These are phyloP conservation scores for Ursus arctos DNA, from an alignment of 2,113 vertebrate genomes.

Conservation along the genomic window DNA sequence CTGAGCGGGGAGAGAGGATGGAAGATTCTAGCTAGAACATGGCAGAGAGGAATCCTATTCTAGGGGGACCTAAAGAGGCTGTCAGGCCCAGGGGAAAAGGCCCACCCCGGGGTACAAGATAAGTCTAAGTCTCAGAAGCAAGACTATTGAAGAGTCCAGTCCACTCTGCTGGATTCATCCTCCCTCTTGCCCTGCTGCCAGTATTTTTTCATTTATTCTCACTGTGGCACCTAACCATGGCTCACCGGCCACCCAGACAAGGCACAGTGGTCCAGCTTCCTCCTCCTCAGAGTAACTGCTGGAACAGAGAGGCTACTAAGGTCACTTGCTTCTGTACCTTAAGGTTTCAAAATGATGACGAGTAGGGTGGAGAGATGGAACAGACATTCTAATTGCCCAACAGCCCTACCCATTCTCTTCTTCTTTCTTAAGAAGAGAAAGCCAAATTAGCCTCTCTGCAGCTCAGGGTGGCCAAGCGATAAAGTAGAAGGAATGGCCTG, in stretches of 20 bases:
- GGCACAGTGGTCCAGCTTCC: too few relatives aligned
- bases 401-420: not conserved
- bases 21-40: not conserved
- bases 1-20: not conserved
- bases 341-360: not conserved
- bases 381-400: not conserved
- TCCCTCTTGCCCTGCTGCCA: not conserved
- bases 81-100: not conserved
- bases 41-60: not conserved
- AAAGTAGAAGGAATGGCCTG: not conserved
- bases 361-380: not conserved
- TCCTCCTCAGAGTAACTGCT: not conserved
- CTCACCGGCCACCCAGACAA: not conserved
- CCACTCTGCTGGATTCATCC: fast-evolving
- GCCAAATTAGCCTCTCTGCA: not conserved
- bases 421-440: not conserved
- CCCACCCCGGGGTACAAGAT: not conserved
- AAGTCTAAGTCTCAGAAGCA: not conserved
- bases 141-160: not conserved
- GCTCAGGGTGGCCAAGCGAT: not conserved
- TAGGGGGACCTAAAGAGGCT: not conserved
- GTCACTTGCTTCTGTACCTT: not conserved
- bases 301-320: not conserved
- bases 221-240: not conserved
- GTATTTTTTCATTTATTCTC: not conserved